phyloP scores from a whole-genome alignment of 2,113 vertebrate genomes.

The Boleophthalmus pectinirostris region DNA sequence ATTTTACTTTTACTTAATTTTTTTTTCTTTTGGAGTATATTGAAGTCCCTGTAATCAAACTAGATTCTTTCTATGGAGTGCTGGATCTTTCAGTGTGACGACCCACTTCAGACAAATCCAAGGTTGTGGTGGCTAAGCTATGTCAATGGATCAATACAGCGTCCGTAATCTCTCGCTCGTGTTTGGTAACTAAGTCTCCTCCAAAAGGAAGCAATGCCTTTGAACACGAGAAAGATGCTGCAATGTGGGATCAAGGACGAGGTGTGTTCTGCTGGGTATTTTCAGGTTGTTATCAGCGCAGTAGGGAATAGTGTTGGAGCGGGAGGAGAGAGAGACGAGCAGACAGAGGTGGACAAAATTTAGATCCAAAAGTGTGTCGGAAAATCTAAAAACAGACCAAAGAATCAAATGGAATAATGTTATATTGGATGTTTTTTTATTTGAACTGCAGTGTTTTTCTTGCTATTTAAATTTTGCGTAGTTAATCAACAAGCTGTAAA shows the following conservation, averaged over 20 bases:
- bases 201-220: constrained; percentile 40
- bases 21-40: neutral
- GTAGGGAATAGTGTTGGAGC: constrained; percentile 21
- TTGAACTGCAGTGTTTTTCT: neutral
- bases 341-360: constrained; percentile 28
- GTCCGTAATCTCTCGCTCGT: constrained; percentile 51
- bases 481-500: neutral
- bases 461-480: neutral
- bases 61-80: constrained; percentile 2
- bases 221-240: constrained; percentile 47
- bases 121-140: constrained; percentile 44
- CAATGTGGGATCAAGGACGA: constrained; percentile 59
- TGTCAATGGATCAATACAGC: constrained; percentile 52
- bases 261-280: constrained; percentile 51
- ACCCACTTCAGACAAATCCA: constrained; percentile 45
- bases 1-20: constrained; percentile 7
- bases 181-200: constrained; percentile 52
- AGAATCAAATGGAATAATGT: neutral
- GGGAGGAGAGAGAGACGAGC: constrained; percentile 19
- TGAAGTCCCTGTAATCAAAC: constrained; percentile 2
- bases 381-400: neutral
- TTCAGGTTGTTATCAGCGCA: constrained; percentile 60
- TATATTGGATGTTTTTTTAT: neutral
- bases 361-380: neutral
- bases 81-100: constrained; percentile 12